Conservation (phyloP, 2,888 invertebrate genomes). For the Drosophila pseudotalamancana region DNA sequence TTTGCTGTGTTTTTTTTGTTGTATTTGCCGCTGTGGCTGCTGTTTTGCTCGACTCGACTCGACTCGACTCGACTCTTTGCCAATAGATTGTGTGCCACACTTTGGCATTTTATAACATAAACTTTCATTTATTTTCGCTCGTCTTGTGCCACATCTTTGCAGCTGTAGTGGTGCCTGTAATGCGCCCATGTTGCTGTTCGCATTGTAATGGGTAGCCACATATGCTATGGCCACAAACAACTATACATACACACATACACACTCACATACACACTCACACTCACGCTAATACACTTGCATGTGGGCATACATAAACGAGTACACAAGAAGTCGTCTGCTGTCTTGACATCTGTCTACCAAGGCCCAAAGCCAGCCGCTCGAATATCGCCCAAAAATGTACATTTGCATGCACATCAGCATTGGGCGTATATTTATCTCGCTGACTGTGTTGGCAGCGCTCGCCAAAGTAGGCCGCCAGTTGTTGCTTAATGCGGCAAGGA, state of each 20-base stretch:
- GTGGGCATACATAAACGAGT: conserved; percentile 15
- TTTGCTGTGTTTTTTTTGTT: conserved; percentile 17
- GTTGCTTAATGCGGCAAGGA: conserved; percentile 54
- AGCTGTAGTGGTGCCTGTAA: conserved; percentile 61
- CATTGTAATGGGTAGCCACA: conserved; percentile 50
- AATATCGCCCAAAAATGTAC: conserved; percentile 63
- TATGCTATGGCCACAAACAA: conserved; percentile 51
- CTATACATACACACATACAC: conserved; percentile 10
- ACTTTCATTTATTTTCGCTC: conserved; percentile 78
- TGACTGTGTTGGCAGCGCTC: conserved; percentile 47
- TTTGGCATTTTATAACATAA: conserved; percentile 81
- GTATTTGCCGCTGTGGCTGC: conserved; percentile 19
- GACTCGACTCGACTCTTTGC: too few species aligned
- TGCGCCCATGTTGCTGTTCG: conserved; percentile 57
- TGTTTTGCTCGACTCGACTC: conserved; percentile 6
- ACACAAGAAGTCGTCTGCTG: conserved; percentile 58
- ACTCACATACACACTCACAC: conserved; percentile 7
- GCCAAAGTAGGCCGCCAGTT: conserved; percentile 54
- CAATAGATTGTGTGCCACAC: conserved; percentile 75
- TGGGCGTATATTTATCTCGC: conserved; percentile 71
- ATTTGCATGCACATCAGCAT: conserved; percentile 79
- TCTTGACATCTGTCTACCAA: conserved; percentile 75
- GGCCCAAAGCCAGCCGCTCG: conserved; percentile 16
- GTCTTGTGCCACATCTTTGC: conserved; percentile 51
- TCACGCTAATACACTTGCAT: conserved; percentile 1